These are phyloP conservation scores for Drosophila paucipuncta DNA, from an alignment of 2,888 invertebrate species.

Conservation along the genomic window DNA sequence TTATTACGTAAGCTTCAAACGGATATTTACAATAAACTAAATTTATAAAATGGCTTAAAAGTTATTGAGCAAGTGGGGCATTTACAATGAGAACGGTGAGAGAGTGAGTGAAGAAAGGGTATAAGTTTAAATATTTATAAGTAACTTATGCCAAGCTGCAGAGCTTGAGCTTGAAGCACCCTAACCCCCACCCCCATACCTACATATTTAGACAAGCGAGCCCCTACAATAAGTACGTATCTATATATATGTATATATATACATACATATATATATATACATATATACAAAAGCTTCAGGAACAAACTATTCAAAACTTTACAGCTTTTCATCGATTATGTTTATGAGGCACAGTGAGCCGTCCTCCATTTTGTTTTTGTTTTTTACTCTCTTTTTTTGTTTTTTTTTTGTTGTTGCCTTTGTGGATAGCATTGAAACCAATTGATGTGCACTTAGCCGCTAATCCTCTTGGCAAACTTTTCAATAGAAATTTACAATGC, in stretches of 20 bases:
- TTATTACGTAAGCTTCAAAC: conserved; percentile 28
- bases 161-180: conserved; percentile 4
- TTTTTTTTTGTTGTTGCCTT: conserved; percentile 27
- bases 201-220: conserved; percentile 28
- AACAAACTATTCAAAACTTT: conserved; percentile 75
- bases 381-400: conserved; percentile 9
- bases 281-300: conserved; percentile 74
- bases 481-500: conserved; percentile 57
- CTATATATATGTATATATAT: conserved; percentile 58
- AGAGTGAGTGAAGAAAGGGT: conserved; percentile 1
- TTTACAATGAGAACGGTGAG: conserved; percentile 54
- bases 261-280: conserved; percentile 65
- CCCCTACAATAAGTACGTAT: conserved; percentile 46
- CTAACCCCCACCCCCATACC: conserved; percentile 1
- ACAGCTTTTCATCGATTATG: conserved; percentile 60
- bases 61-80: conserved; percentile 70
- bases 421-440: conserved; percentile 67
- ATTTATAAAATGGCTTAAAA: conserved; percentile 50
- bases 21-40: conserved; percentile 37
- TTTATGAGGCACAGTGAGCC: conserved; percentile 32
- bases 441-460: conserved; percentile 65
- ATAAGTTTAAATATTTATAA: conserved; percentile 26
- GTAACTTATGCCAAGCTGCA: conserved; percentile 22
- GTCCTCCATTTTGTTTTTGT: conserved; percentile 24
- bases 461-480: conserved; percentile 57